Percentiles rank a stretch among this genome's conserved stretches.
Conservation (phyloP, 1,140 invertebrate species). For the Scaptomyza hsui region DNA sequence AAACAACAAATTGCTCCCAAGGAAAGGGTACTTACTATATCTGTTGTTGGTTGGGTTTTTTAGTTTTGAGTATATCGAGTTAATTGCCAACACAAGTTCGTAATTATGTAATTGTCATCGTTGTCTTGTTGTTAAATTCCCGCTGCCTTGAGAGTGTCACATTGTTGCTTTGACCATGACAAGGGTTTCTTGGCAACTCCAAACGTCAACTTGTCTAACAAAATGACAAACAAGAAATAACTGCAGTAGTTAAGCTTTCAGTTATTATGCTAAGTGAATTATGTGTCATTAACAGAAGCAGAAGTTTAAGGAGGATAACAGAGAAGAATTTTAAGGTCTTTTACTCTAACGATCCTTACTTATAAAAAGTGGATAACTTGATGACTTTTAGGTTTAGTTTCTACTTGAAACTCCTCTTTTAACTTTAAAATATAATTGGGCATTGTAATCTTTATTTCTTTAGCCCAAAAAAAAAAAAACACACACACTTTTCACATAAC, state of each 20-base stretch:
- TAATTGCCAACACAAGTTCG: conserved; percentile 70
- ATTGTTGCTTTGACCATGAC: conserved; percentile 39
- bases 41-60: conserved; percentile 7
- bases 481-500: too few relatives aligned
- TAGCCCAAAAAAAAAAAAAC: too few relatives aligned
- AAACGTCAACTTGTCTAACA: conserved; percentile 5
- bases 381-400: too few relatives aligned
- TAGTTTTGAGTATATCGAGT: conserved; percentile 49
- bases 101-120: conserved; percentile 76
- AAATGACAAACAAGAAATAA: conserved; percentile 11
- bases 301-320: too few relatives aligned
- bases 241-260: neutral
- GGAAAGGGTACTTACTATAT: conserved; percentile 24
- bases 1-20: conserved; percentile 48
- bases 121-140: conserved; percentile 23
- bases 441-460: too few relatives aligned
- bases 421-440: too few relatives aligned
- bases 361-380: too few relatives aligned
- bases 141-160: conserved; percentile 40
- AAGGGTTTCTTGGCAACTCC: conserved; percentile 23
- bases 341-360: too few relatives aligned
- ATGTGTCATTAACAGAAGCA: neutral
- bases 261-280: neutral
- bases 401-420: too few relatives aligned
- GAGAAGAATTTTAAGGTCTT: too few relatives aligned